A percentile compares a stretch with the other conserved stretches of the same genome.
These are phyloP conservation scores for Cephus pygmeus DNA, from an alignment of 2,888 invertebrate genomes.

Conservation along the genomic window DNA sequence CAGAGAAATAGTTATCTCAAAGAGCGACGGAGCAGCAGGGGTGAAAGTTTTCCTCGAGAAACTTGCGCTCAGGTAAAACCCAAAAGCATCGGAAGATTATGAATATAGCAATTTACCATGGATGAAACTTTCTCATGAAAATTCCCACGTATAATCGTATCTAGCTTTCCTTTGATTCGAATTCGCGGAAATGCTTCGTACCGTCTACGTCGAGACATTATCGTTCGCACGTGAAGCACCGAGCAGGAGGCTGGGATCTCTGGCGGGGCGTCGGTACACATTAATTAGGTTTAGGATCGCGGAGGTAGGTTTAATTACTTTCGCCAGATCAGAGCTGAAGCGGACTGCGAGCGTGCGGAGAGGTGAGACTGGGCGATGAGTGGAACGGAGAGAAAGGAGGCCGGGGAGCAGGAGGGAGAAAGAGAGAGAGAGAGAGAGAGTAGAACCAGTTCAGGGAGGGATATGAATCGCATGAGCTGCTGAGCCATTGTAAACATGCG, in stretches of 20 bases:
- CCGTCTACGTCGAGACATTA: neutral
- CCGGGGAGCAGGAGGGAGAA: neutral
- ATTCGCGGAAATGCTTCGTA: neutral
- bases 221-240: slow-evolving; percentile 1
- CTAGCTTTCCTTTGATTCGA: neutral
- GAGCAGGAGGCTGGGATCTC: slow-evolving; percentile 15
- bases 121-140: neutral
- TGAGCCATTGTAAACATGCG: slow-evolving; percentile 63
- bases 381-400: slow-evolving; percentile 22
- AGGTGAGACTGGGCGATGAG: slow-evolving; percentile 24
- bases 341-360: slow-evolving; percentile 29
- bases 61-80: neutral
- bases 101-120: neutral
- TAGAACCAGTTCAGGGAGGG: slow-evolving; percentile 31
- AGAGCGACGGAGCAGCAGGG: neutral
- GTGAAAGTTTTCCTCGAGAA: neutral
- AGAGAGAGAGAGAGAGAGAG: slow-evolving; percentile 11
- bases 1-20: neutral
- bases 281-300: slow-evolving; percentile 61
- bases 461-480: slow-evolving; percentile 57
- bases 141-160: neutral
- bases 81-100: neutral
- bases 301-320: slow-evolving; percentile 62
- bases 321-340: slow-evolving; percentile 57
- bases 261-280: slow-evolving; percentile 55